Base-by-base conservation (phyloP, 2,113 vertebrate genomes). In the Antennarius striatus region DNA sequence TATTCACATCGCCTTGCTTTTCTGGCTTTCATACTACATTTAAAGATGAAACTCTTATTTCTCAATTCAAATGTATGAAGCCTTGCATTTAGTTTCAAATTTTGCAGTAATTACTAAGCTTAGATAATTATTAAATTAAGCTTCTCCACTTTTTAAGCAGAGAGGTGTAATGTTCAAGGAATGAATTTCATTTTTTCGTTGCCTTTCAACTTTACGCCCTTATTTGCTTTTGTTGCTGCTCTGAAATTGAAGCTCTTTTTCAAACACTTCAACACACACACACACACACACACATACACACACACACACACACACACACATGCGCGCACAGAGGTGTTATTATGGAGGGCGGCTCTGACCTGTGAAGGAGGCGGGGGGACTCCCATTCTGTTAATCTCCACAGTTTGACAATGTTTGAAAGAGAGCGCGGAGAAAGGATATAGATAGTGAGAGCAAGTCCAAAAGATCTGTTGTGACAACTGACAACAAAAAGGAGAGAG, bases 301-400 rank as follows among this genome's bases (percentile, higher is more conserved):
- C 48, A 14, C 39, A 22, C 55, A 66, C 55, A 49, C 11, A 32
- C 28, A 36, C 57, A 48, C 13, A 28, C 63, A 42, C 60, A 67
- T 29, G 59, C 59, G 47, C 12, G 2, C 43, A 76, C 73, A 73
- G 56, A 86, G 73, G 79, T 80, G 69, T 87, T 87, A 80, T 78
- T 78, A 85, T 75, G 68, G 68, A 86, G 90, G 88, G 83, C 83
- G 80, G 83, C 68, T 82, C 83, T 86, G 83, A 92, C 85, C 88
- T 90, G 82, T 77, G 80, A 76, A 83, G 86, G 81, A 55, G 76
- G 75, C 62, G 75, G 57, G 83, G 62, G 60, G 53, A 63, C 40
- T 81, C 60, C 80, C 71, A 74, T 79, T 90, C 81, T 83, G 81
- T 84, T 77, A 78, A 81, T 82, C 84, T 80, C 51, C 66, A 46